These are phyloP conservation scores for Mesoligia furuncula DNA, from an alignment of 2,888 invertebrate species.

Conservation along the genomic window DNA sequence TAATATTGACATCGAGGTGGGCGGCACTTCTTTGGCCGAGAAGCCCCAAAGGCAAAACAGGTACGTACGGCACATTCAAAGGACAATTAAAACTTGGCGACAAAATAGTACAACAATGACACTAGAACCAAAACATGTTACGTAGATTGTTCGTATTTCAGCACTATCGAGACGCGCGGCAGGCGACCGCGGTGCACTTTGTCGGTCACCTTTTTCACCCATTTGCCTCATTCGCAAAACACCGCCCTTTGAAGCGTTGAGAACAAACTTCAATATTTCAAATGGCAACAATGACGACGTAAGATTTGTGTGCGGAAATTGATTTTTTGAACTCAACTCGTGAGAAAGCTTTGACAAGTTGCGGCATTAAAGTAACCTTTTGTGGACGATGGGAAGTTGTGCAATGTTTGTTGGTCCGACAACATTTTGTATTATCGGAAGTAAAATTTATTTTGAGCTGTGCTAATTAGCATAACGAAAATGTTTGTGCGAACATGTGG, in stretches of 20 bases:
- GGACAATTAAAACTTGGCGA: constrained; percentile 79
- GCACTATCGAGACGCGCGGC: constrained; percentile 83
- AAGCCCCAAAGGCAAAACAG: constrained; percentile 65
- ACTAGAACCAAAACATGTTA: constrained; percentile 85
- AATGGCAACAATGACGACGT: constrained; percentile 87
- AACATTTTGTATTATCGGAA: constrained; percentile 69
- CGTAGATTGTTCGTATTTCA: constrained; percentile 86
- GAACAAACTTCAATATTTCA: constrained; percentile 85
- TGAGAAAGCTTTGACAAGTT: constrained; percentile 89
- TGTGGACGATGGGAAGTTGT: constrained; percentile 77
- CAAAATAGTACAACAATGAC: constrained; percentile 82
- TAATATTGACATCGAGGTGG: constrained; percentile 41
- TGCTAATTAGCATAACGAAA: constrained; percentile 44
- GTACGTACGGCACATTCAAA: constrained; percentile 72
- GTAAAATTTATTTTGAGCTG: constrained; percentile 62
- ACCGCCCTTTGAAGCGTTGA: constrained; percentile 78
- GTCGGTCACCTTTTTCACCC: constrained; percentile 74
- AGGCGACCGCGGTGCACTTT: constrained; percentile 81
- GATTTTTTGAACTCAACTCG: constrained; percentile 85
- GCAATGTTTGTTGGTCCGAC: constrained; percentile 70
- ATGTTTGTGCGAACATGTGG: constrained; percentile 8
- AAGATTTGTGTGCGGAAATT: constrained; percentile 90
- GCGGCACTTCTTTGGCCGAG: constrained; percentile 52
- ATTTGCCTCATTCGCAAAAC: constrained; percentile 71
- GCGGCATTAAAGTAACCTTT: constrained; percentile 76